Percentiles rank a stretch among this genome's conserved stretches.
phyloP scores from a whole-genome alignment of 2,888 invertebrate genomes.

The Orthosia gothica region DNA sequence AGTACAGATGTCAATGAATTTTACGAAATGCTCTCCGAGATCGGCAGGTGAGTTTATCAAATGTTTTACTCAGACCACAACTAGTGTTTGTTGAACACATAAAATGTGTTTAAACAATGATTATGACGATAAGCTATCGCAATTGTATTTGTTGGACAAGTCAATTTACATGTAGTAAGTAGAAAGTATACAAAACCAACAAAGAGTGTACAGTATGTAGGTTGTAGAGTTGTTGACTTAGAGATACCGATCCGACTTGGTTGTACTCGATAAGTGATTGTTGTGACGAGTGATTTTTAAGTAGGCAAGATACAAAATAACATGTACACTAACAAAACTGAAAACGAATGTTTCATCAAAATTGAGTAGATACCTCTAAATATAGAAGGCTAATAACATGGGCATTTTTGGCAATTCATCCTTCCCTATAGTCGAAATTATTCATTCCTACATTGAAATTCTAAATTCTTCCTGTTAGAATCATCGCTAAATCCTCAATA shows the following conservation, averaged over 20 bases:
- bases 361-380: background rate
- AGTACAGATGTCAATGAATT: constrained; percentile 96
- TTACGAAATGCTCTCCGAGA: constrained; percentile 97
- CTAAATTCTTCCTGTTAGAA: background rate
- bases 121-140: constrained; percentile 59
- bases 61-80: constrained; percentile 24
- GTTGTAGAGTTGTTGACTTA: constrained; percentile 32
- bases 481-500: constrained; percentile 8
- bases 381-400: background rate
- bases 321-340: background rate
- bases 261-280: background rate
- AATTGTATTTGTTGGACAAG: constrained; percentile 40
- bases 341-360: background rate
- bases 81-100: constrained; percentile 33
- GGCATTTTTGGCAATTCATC: background rate
- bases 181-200: constrained; percentile 39
- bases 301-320: constrained; percentile 1
- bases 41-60: constrained; percentile 95
- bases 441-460: background rate
- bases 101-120: constrained; percentile 49
- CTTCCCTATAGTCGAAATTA: background rate
- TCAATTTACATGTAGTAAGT: constrained; percentile 50
- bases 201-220: constrained; percentile 26
- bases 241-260: constrained; percentile 18
- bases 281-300: constrained; percentile 11